phyloP scores from a whole-genome alignment of 2,113 vertebrate genomes.

The Danionella cerebrum region DNA sequence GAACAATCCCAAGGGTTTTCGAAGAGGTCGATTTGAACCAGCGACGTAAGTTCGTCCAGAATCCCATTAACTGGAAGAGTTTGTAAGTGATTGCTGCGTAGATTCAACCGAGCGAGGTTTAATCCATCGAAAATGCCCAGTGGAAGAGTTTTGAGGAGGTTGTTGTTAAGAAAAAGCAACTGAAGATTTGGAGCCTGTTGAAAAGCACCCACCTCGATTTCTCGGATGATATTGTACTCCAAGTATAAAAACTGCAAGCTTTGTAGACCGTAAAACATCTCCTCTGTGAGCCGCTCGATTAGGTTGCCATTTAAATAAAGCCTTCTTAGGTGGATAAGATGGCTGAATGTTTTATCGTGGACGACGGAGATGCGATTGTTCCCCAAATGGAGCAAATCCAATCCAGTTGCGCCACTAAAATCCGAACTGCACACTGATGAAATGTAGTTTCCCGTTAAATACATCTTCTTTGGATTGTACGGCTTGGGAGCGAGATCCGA shows the following conservation, averaged over 20 bases:
- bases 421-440: constrained; percentile 78
- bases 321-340: constrained; percentile 82
- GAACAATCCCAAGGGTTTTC: constrained; percentile 98
- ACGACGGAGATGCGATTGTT: constrained; percentile 90
- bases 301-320: constrained; percentile 94
- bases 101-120: constrained; percentile 81
- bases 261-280: constrained; percentile 84
- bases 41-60: constrained; percentile 80
- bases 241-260: constrained; percentile 93
- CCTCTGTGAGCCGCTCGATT: constrained; percentile 77
- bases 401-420: constrained; percentile 82
- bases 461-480: constrained; percentile 98
- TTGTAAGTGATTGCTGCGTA: constrained; percentile 87
- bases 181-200: constrained; percentile 85
- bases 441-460: constrained; percentile 92
- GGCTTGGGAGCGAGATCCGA: constrained; percentile 90
- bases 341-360: constrained; percentile 82
- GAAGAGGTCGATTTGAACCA: constrained; percentile 92
- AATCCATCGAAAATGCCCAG: constrained; percentile 79
- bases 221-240: constrained; percentile 90
- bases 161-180: constrained; percentile 93
- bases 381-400: constrained; percentile 93
- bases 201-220: constrained; percentile 80
- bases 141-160: constrained; percentile 85
- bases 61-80: constrained; percentile 81